Percentiles rank a stretch among this genome's conserved stretches.
phyloP scores from a whole-genome alignment of 2,113 vertebrate species.

The Ciconia boyciana region DNA sequence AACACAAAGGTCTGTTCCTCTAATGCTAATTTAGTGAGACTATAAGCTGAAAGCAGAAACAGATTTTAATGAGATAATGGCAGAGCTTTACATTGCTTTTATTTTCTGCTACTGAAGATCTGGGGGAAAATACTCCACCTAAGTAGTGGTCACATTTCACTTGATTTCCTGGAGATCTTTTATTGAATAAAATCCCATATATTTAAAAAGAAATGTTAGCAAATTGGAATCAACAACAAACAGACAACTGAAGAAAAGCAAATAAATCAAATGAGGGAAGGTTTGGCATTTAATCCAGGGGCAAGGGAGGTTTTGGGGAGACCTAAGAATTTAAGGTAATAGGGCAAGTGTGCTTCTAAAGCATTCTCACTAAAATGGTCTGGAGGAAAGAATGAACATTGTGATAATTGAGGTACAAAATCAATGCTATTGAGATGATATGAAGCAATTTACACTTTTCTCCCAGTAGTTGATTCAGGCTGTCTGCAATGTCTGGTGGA shows the following conservation, averaged over 20 bases:
- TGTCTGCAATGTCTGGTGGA: not conserved
- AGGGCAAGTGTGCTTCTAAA: not conserved
- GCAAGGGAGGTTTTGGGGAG: not conserved
- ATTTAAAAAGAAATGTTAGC: slow-evolving; percentile 16
- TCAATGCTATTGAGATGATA: not conserved
- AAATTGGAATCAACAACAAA: not conserved
- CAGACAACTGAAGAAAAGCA: not conserved
- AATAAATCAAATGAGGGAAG: not conserved
- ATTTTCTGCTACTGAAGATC: slow-evolving; percentile 34
- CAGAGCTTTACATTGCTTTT: slow-evolving; percentile 16
- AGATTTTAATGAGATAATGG: slow-evolving; percentile 60
- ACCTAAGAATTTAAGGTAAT: not conserved
- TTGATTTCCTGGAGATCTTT: slow-evolving; percentile 5
- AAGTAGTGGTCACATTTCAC: slow-evolving; percentile 23
- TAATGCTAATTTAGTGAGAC: slow-evolving; percentile 57
- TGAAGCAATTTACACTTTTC: not conserved
- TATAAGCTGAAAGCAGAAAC: slow-evolving; percentile 50
- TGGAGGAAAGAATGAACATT: not conserved
- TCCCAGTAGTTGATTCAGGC: not conserved
- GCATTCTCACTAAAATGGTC: not conserved
- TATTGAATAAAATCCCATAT: not conserved
- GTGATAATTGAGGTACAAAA: not conserved
- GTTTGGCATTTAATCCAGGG: not conserved
- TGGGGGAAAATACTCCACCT: not conserved
- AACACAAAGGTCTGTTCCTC: slow-evolving; percentile 47